Base-by-base conservation (phyloP, 2,888 invertebrate species). In the Lochmaea crataegi region DNA sequence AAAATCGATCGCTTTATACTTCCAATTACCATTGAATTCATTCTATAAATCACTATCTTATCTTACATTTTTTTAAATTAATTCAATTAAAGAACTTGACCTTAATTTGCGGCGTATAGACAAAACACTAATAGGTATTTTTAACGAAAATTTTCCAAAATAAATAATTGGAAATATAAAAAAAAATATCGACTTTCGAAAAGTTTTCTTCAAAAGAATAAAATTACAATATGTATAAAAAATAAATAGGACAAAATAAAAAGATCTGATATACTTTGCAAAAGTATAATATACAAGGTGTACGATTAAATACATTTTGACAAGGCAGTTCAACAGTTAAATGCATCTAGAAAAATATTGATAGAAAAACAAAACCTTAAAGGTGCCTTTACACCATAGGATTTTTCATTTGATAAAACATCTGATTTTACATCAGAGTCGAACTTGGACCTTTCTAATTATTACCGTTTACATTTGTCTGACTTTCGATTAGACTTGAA, bases 1-100 rank as follows among this genome's bases (percentile, higher is more conserved):
- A 53, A 65, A 65, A 61, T 61, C 3, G 41, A 41, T 16, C 12
- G 10, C 41, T 60, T 60, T 41, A 16, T 41, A 60, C 9, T 38
- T 61, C 38, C 16, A 38, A 71, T 51, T 48, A 26, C 6, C 42
- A 60, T 18, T 63, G 14, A 38, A 69, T 61, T 48, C 14, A 60
- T 45, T 2, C 18, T 18, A 48, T 32, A 42, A 42, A 42, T 42
- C 3, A 42, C 12, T 12, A 45, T 38, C 32, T 38, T 38, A 38
- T 38, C 32, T 38, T 7, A 38, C 1, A 38, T 7, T 9, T 38
- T 38, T 38, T 7, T 9, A 7, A 38, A 38, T 38, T 12, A 45
- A 45, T 45, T 45, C 45, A 12, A 12, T 14, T 12, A 45, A 14
- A 45, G 32, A 38, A 5, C 32, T 38, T 38, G 32, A 38, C 32